Evolutionary conservation across 1,140 invertebrate species (phyloP), one percentile per base, ranked within the genome.

Genomic region (Drosophila kurseongensis): DNA sequence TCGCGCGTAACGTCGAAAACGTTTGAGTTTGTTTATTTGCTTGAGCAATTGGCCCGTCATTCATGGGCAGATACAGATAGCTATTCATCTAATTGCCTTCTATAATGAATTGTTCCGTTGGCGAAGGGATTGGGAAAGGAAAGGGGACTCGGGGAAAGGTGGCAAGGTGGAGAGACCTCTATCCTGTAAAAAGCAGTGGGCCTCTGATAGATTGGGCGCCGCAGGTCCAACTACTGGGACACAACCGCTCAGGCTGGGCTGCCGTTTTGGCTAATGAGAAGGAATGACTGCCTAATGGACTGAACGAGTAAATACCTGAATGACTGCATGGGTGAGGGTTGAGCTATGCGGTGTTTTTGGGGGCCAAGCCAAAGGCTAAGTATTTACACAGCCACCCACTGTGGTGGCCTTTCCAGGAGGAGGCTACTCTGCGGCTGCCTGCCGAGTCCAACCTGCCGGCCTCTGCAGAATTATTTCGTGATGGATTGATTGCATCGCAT

Each of bases 311-410:
- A 78, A 27, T 76, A 50, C 68, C 51, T 77, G 73, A 73, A 47
- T 61, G 69, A 78, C 56, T 84, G 47, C 62, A 44, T 61, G 54
- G 55, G 47, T 59, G 52, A 80, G 47, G 55, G 54, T 59, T 57
- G 74, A 73, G 74, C 67, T 68, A 74, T 86, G 78, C 60, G 82
- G 75, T 89, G 83, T 88, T 89, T 86, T 83, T 80, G 83, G 84
- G 73, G 84, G 84, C 84, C 80, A 84, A 35, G 52, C 62, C 73
- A 77, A 57, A 90, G 84, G 80, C 80, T 77, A 89, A 89, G 60
- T 89, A 89, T 89, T 89, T 89, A 89, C 84, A 80, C 69, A 80
- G 80, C 80, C 84, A 89, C 84, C 84, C 84, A 89, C 84, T 89
- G 84, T 50, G 84, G 84, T 83, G 69, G 83, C 71, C 48, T 69